Percentiles rank a stretch among this genome's conserved stretches.
Conservation (phyloP, 2,888 invertebrate species). For the Hirtodrosophila cameraria region DNA sequence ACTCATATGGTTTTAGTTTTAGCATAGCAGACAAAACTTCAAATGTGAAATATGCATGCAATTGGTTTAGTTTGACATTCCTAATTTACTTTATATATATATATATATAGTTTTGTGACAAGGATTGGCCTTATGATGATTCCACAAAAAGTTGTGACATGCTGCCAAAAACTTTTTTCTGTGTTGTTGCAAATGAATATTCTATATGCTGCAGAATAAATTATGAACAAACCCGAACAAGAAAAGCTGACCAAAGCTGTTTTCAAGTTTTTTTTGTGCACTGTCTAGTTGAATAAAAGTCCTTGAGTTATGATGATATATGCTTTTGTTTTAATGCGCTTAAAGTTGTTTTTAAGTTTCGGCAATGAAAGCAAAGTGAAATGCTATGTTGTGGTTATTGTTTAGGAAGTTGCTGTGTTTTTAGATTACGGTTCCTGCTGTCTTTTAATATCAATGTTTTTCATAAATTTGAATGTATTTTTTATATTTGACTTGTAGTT, state of each 20-base stretch:
- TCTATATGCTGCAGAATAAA: slow-evolving; percentile 19
- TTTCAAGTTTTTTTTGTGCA: slow-evolving; percentile 4
- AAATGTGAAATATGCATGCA: slow-evolving; percentile 46
- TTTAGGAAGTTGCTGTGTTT: no score
- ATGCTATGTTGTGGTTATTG: no score
- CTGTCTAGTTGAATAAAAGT: neutral
- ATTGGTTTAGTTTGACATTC: slow-evolving; percentile 45
- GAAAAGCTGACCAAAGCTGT: slow-evolving; percentile 19
- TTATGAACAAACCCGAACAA: slow-evolving; percentile 30
- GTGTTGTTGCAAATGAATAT: slow-evolving; percentile 2
- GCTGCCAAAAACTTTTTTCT: slow-evolving; percentile 27
- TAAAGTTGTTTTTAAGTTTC: slow-evolving; percentile 1
- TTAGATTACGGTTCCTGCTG: no score
- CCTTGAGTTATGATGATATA: neutral
- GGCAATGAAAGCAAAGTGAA: slow-evolving; percentile 8
- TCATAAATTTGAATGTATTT: no score
- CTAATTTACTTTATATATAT: slow-evolving; percentile 39
- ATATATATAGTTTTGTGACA: slow-evolving; percentile 7
- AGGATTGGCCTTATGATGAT: slow-evolving; percentile 22
- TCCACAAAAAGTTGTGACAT: slow-evolving; percentile 28
- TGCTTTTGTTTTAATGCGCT: neutral
- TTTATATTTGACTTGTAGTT: no score
- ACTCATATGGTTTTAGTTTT: slow-evolving; percentile 1
- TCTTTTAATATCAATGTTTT: no score
- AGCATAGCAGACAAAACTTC: slow-evolving; percentile 6